These are phyloP conservation scores for Cerceris ruficornis DNA, from an alignment of 2,888 invertebrate genomes.

Conservation along the genomic window DNA sequence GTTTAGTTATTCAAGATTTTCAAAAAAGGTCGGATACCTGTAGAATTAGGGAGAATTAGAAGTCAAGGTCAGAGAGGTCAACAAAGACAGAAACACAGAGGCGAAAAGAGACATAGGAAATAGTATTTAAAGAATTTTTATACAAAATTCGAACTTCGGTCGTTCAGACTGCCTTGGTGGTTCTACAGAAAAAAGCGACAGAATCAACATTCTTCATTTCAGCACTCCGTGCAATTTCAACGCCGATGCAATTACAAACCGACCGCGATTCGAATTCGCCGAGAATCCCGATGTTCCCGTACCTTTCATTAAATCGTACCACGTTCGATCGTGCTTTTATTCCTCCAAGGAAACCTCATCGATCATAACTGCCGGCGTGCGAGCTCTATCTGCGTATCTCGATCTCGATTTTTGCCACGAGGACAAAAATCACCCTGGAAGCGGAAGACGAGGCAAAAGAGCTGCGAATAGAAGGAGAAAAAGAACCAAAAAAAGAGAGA, in stretches of 20 bases:
- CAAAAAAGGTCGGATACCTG: too few species aligned
- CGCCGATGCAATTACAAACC: constrained; percentile 42
- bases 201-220: too few species aligned
- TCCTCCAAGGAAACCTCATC: constrained; percentile 51
- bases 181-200: too few species aligned
- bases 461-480: not conserved
- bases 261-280: constrained; percentile 50
- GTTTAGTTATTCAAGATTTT: too few species aligned
- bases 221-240: too few species aligned
- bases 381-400: constrained; percentile 44
- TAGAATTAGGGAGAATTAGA: too few species aligned
- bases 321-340: constrained; percentile 44
- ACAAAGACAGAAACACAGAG: too few species aligned
- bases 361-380: constrained; percentile 44
- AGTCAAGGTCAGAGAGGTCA: too few species aligned
- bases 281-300: constrained; percentile 20
- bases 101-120: too few species aligned
- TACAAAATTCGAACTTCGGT: too few species aligned
- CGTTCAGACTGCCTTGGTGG: too few species aligned
- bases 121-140: too few species aligned
- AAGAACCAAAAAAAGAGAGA: not conserved
- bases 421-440: constrained; percentile 49
- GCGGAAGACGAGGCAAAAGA: constrained; percentile 13
- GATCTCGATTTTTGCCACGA: constrained; percentile 58
- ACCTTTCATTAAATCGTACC: constrained; percentile 54